Conservation (phyloP, 2,888 invertebrate species). For the Pollenia griseotomentosa region DNA sequence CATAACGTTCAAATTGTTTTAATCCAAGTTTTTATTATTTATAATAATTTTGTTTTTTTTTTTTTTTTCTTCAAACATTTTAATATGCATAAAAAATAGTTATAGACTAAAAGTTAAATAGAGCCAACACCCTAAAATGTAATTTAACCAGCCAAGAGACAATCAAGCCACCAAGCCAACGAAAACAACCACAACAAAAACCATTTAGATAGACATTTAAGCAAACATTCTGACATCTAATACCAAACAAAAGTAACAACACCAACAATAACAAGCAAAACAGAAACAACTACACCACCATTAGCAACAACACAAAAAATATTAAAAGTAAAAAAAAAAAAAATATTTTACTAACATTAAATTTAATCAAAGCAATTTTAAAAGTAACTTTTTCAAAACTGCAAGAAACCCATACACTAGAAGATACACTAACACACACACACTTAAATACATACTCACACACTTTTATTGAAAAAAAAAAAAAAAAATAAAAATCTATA, state of each 20-base stretch:
- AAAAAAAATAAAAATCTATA: not conserved
- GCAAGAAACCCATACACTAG: slow-evolving; percentile 41
- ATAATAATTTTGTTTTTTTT: not conserved
- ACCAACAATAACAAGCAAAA: slow-evolving; percentile 2
- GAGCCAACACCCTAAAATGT: slow-evolving; percentile 66
- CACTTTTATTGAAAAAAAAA: not conserved
- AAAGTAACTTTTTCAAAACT: slow-evolving; percentile 55
- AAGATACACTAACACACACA: not conserved
- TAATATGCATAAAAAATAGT: slow-evolving; percentile 61
- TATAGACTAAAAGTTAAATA: slow-evolving; percentile 58
- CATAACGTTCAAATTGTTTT: slow-evolving; percentile 43
- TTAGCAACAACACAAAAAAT: slow-evolving; percentile 28
- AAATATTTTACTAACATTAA: slow-evolving; percentile 53
- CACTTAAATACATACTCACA: not conserved
- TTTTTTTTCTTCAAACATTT: slow-evolving; percentile 26
- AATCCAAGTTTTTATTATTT: slow-evolving; percentile 33
- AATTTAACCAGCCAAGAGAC: slow-evolving; percentile 47
- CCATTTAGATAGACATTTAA: slow-evolving; percentile 20
- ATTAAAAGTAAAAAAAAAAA: slow-evolving; percentile 20
- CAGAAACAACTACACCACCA: not conserved
- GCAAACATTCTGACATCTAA: slow-evolving; percentile 33
- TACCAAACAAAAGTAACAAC: slow-evolving; percentile 10
- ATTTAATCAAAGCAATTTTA: slow-evolving; percentile 65
- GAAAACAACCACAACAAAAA: not conserved
- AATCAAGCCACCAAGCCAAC: slow-evolving; percentile 23